A percentile compares a stretch with the other conserved stretches of the same genome.
Conservation (phyloP, 1,140 invertebrate genomes). For the Pogonomyrmex californicus region DNA sequence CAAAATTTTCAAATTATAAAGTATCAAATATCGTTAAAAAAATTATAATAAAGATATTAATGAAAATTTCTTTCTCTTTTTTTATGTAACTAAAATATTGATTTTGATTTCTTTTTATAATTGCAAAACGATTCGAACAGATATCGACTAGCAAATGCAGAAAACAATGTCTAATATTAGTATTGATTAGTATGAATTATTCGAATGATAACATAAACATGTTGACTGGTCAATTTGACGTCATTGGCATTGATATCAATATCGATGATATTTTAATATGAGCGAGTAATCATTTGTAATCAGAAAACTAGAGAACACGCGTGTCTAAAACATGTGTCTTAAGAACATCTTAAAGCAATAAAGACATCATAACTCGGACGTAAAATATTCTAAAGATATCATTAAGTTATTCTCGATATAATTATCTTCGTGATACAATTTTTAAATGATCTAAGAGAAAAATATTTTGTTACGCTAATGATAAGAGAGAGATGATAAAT, state of each 20-base stretch:
- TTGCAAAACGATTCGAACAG: not conserved
- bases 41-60: conserved; percentile 5
- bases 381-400: no score
- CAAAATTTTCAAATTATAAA: not conserved
- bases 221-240: not conserved
- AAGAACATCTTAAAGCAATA: not conserved
- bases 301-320: not conserved
- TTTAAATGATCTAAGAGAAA: no score
- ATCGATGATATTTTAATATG: not conserved
- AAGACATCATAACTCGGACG: not conserved
- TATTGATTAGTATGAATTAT: conserved; percentile 23
- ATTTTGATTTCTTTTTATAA: not conserved
- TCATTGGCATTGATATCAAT: not conserved
- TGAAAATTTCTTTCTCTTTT: not conserved
- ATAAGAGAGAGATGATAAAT: not conserved
- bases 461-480: not conserved
- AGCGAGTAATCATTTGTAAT: conserved; percentile 25
- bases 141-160: not conserved
- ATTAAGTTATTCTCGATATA: no score
- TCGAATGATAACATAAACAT: conserved; percentile 15
- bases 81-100: not conserved
- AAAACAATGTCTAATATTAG: conserved; percentile 9
- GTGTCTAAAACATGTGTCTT: not conserved
- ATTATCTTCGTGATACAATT: no score
- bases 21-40: not conserved